phyloP scores from a whole-genome alignment of 2,888 invertebrate species.

The Phengaris arion region DNA sequence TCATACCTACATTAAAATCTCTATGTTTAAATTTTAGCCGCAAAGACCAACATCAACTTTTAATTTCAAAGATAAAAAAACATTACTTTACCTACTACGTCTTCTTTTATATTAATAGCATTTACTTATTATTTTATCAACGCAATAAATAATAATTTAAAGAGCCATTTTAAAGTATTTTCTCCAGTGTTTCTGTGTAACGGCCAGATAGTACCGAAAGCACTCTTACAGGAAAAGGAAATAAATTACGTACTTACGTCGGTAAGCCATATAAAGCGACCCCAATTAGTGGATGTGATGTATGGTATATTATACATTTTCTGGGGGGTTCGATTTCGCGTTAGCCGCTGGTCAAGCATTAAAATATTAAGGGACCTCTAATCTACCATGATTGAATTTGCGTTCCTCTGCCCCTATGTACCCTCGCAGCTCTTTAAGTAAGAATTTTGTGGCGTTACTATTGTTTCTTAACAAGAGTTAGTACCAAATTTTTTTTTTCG shows the following conservation, averaged over 20 bases:
- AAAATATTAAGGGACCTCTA: conserved; percentile 75
- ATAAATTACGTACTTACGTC: conserved; percentile 78
- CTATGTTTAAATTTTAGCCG: no score
- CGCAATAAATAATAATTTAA: conserved; percentile 1
- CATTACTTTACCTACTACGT: not conserved
- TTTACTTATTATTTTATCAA: not conserved
- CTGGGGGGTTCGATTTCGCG: conserved; percentile 69
- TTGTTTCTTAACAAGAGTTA: not conserved
- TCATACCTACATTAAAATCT: no score
- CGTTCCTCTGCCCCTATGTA: conserved; percentile 58
- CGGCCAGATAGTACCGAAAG: conserved; percentile 30
- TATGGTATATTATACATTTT: conserved; percentile 69
- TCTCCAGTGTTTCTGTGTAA: conserved; percentile 26
- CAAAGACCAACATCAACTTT: no score
- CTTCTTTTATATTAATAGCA: not conserved
- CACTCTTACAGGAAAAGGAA: conserved; percentile 60
- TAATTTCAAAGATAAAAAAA: not conserved
- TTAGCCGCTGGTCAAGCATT: conserved; percentile 76
- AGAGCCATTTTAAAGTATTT: conserved; percentile 18
- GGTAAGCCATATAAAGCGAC: conserved; percentile 78
- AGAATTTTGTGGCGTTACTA: conserved; percentile 43
- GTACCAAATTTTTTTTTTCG: not conserved
- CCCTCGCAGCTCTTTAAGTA: conserved; percentile 56
- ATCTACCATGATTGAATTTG: conserved; percentile 79
- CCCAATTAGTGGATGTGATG: conserved; percentile 77